A percentile compares a stretch with the other conserved stretches of the same genome.
These are phyloP conservation scores for Laupala kohalensis DNA, from an alignment of 1,140 invertebrate species.

Conservation along the genomic window DNA sequence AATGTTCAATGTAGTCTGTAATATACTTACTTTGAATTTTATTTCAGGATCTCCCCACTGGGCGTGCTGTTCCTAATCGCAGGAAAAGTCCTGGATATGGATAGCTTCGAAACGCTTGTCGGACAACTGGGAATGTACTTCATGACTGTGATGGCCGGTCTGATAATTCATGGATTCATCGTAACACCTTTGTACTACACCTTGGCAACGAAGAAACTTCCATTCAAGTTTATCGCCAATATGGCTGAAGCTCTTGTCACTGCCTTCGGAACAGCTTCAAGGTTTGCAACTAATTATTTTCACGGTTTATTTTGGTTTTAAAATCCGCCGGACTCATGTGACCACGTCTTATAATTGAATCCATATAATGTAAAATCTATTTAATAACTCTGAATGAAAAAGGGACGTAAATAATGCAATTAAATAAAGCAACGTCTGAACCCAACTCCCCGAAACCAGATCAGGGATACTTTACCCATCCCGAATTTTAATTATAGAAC, in stretches of 20 bases:
- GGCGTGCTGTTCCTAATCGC: conserved; percentile 85
- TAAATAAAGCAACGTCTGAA: too few species aligned
- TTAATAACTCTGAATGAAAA: background rate
- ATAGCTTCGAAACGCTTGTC: conserved; percentile 64
- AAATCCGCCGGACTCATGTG: too few species aligned
- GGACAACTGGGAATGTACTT: conserved; percentile 84
- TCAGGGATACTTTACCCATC: too few species aligned
- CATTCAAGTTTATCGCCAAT: conserved; percentile 66
- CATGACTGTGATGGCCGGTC: conserved; percentile 73
- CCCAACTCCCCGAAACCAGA: too few species aligned
- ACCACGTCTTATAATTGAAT: too few species aligned
- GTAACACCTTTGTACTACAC: conserved; percentile 75
- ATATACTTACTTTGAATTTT: background rate
- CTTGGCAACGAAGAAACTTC: conserved; percentile 58
- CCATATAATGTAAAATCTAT: background rate
- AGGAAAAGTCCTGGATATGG: conserved; percentile 78
- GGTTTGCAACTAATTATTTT: conserved; percentile 34
- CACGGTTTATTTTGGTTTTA: background rate
- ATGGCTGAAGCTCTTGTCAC: conserved; percentile 80
- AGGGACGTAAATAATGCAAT: background rate
- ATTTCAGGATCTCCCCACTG: conserved; percentile 74
- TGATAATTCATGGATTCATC: conserved; percentile 80
- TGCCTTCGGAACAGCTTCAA: conserved; percentile 86
- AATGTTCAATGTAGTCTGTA: background rate
- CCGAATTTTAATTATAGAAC: too few species aligned